These are phyloP conservation scores for Macroglossus sobrinus DNA, from an alignment of 2,113 vertebrate species.

Conservation along the genomic window DNA sequence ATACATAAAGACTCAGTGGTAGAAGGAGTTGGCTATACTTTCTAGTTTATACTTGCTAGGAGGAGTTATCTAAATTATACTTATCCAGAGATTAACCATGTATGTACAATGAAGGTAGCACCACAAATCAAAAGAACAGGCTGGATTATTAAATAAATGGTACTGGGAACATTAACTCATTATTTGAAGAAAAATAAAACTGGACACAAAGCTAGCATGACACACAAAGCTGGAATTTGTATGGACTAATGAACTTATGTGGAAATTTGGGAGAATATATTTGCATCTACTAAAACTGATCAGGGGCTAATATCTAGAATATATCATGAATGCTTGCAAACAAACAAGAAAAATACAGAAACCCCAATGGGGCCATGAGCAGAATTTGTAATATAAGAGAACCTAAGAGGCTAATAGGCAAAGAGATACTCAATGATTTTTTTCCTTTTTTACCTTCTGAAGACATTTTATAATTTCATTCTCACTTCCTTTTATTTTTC, in stretches of 20 bases:
- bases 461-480: background rate
- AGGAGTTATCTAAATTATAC: background rate
- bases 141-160: background rate
- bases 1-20: background rate
- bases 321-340: background rate
- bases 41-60: background rate
- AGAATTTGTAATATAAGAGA: background rate
- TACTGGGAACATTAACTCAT: background rate
- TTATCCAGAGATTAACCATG: background rate
- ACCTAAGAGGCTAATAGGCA: background rate
- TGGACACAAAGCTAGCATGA: background rate
- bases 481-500: background rate
- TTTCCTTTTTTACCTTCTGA: background rate
- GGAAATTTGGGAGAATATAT: background rate
- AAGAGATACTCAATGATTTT: background rate
- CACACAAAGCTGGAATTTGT: background rate
- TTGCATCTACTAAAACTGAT: background rate
- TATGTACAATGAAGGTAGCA: background rate
- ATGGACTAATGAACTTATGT: background rate
- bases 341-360: background rate
- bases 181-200: background rate
- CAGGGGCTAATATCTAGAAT: background rate
- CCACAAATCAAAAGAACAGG: background rate
- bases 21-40: background rate
- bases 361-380: background rate